Percentiles rank a stretch among this genome's conserved stretches.
These are phyloP conservation scores for Megaustenia siamemsis DNA, from an alignment of 2,888 invertebrate genomes.

Conservation along the genomic window DNA sequence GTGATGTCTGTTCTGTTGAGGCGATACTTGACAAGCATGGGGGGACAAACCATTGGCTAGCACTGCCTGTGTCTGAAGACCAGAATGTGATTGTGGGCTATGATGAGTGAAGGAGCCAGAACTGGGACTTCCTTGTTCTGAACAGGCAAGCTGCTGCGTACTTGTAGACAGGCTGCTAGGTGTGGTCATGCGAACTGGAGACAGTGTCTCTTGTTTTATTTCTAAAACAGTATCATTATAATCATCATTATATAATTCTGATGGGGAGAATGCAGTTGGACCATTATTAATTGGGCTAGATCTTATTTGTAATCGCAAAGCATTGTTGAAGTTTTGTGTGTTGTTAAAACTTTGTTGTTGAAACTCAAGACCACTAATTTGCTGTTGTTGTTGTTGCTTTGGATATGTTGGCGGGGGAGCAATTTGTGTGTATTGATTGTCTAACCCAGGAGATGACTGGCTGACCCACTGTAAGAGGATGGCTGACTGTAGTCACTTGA, in stretches of 20 bases:
- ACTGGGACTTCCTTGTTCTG: conserved; percentile 66
- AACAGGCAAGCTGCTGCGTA: conserved; percentile 62
- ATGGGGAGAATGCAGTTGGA: conserved; percentile 37
- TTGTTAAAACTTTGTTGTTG: conserved; percentile 28
- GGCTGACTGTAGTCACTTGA: conserved; percentile 46
- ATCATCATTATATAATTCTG: conserved; percentile 39
- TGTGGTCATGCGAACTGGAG: conserved; percentile 43
- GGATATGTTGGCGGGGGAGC: conserved; percentile 80
- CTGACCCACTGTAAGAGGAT: conserved; percentile 44
- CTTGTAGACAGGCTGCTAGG: conserved; percentile 44
- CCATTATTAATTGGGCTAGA: conserved; percentile 38
- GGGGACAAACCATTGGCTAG: conserved; percentile 59
- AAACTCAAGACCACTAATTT: conserved; percentile 33
- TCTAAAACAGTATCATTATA: conserved; percentile 34
- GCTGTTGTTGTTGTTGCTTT: conserved; percentile 56
- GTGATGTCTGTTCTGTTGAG: conserved; percentile 57
- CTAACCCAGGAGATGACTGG: conserved; percentile 38
- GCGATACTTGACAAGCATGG: conserved; percentile 64
- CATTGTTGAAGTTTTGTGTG: conserved; percentile 23
- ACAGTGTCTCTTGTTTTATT: conserved; percentile 38
- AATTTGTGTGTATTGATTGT: conserved; percentile 75
- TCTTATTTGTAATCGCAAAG: conserved; percentile 32
- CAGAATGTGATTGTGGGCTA: conserved; percentile 61
- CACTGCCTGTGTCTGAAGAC: conserved; percentile 58
- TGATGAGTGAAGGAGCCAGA: conserved; percentile 62